These are phyloP conservation scores for Rhodinocichla rosea DNA, from an alignment of 2,113 vertebrate genomes.

Conservation along the genomic window DNA sequence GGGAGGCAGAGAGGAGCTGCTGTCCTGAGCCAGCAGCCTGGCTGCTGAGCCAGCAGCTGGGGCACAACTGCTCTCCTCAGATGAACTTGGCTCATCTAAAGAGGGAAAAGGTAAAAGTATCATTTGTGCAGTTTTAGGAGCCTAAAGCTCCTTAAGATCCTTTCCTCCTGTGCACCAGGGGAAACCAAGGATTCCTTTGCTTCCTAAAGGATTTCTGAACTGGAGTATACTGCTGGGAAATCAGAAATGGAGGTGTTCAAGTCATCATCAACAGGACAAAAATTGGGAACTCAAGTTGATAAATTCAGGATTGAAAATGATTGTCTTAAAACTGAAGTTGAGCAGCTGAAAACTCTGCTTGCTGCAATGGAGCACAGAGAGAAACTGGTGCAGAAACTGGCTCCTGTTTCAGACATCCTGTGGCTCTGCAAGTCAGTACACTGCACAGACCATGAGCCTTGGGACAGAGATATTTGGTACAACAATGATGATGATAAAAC, in stretches of 20 bases:
- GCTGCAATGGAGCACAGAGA: not conserved
- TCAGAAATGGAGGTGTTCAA: not conserved
- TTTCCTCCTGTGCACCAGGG: not conserved
- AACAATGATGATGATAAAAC: not conserved
- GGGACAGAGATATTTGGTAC: fast-evolving
- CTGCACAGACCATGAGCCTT: not conserved
- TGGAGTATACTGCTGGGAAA: not conserved
- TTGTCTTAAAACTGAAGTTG: not conserved
- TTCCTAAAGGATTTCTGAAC: not conserved
- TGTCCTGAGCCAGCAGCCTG: not conserved
- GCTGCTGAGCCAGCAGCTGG: not conserved
- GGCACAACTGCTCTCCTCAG: not conserved
- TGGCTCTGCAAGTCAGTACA: not conserved
- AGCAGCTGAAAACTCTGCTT: not conserved
- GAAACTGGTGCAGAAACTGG: not conserved
- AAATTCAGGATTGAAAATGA: not conserved
- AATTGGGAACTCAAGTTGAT: not conserved
- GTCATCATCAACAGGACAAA: not conserved
- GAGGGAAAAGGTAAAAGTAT: not conserved
- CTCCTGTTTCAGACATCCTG: not conserved
- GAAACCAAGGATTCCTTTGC: not conserved
- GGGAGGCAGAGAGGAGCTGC: not conserved
- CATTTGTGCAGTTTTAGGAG: not conserved
- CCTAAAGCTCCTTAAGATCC: not conserved
- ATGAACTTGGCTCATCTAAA: fast-evolving